Conservation (phyloP, 2,888 invertebrate genomes). For the Dexiosoma caninum region DNA sequence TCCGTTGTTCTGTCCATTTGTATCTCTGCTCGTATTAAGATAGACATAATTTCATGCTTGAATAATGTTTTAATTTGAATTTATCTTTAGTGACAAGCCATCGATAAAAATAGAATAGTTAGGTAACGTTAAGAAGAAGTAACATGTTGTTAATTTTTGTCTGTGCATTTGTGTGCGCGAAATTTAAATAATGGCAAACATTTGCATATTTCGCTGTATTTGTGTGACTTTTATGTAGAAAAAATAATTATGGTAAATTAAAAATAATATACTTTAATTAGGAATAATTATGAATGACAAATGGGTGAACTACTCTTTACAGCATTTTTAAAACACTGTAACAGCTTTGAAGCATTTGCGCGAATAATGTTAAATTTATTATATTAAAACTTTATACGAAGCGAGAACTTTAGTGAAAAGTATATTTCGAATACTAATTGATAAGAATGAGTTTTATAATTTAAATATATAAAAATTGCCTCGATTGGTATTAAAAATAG, state of each 20-base stretch:
- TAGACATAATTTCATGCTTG: slow-evolving; percentile 53
- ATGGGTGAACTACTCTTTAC: too few relatives aligned
- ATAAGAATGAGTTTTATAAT: too few relatives aligned
- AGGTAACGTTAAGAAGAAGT: not conserved
- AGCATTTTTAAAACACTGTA: too few relatives aligned
- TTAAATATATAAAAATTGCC: too few relatives aligned
- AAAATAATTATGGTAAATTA: not conserved
- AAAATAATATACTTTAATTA: slow-evolving; percentile 10
- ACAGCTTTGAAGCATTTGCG: too few relatives aligned
- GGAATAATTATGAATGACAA: slow-evolving; percentile 22
- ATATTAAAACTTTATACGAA: too few relatives aligned
- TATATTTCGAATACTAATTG: too few relatives aligned
- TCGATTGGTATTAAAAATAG: too few relatives aligned
- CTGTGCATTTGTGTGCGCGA: not conserved
- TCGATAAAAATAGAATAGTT: slow-evolving; percentile 34
- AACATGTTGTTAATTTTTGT: slow-evolving; percentile 2
- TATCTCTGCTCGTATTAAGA: slow-evolving; percentile 8
- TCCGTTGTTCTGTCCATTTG: not conserved
- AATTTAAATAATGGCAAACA: not conserved
- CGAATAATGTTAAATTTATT: too few relatives aligned
- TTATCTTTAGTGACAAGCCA: slow-evolving; percentile 57
- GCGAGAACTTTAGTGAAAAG: too few relatives aligned
- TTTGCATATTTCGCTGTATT: not conserved
- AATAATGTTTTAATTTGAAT: slow-evolving; percentile 59
- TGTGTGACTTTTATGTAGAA: not conserved